Evolutionary conservation across 2,113 vertebrate genomes (phyloP), one percentile per base, ranked within the genome.

Genomic region (Oryzias curvinotus): DNA sequence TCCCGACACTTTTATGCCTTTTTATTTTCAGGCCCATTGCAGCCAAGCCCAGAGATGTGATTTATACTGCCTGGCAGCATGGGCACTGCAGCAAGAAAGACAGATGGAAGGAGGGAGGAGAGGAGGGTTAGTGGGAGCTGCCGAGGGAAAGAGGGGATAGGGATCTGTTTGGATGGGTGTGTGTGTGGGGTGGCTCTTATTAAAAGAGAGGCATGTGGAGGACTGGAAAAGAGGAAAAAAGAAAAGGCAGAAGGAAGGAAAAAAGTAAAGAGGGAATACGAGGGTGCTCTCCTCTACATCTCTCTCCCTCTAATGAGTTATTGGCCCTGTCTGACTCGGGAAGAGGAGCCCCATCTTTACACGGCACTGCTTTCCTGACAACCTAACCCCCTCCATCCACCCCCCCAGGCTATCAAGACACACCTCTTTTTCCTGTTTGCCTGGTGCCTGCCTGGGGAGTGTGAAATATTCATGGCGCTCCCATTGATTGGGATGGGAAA

Each of bases 11-110:
- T 90, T 90, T 90, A 90, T 89, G 84, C 86, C 85, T 89, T 90
- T 90, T 90, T 90, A 90, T 90, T 90, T 89, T 89, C 87, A 89
- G 87, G 88, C 87, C 88, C 88, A 90, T 85, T 89, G 87, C 88
- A 89, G 86, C 86, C 82, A 80, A 87, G 80, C 85, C 84, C 74
- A 69, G 86, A 89, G 86, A 87, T 86, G 86, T 90, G 89, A 89
- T 90, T 90, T 90, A 90, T 88, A 82, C 82, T 86, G 85, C 78
- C 87, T 90, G 89, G 89, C 89, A 90, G 89, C 87, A 82, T 78
- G 85, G 89, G 87, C 87, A 89, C 89, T 90, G 89, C 89, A 87
- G 85, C 84, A 84, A 77, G 87, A 87, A 85, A 86, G 85, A 87
- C 80, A 87, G 87, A 85, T 86, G 84, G 85, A 84, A 77, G 68